A percentile compares a stretch with the other conserved stretches of the same genome.
Evolutionary conservation across 2,113 vertebrate species (phyloP).

Genomic region (Beaufortia kweichowensis): DNA sequence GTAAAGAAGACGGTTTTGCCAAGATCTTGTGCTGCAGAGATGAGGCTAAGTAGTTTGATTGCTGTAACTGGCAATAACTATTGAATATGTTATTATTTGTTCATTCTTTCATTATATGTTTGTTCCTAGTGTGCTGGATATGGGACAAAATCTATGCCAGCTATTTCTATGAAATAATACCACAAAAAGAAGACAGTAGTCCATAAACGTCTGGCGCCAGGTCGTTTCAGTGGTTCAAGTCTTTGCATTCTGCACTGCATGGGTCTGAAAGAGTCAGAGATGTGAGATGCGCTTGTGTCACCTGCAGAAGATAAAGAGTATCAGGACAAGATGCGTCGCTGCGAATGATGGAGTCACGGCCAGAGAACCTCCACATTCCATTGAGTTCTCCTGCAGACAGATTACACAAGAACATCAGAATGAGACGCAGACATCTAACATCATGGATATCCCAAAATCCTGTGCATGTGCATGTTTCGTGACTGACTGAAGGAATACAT

Average conservation of each 20-base stretch:
- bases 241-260: slow-evolving; percentile 82
- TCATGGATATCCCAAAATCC: not conserved
- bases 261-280: slow-evolving; percentile 61
- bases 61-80: no score
- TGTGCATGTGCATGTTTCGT: not conserved
- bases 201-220: not conserved
- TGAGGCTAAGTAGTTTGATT: no score
- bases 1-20: no score
- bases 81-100: no score
- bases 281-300: slow-evolving; percentile 81
- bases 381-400: slow-evolving; percentile 72
- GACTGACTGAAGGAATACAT: not conserved
- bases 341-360: slow-evolving; percentile 58
- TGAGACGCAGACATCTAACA: not conserved
- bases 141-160: no score
- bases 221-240: slow-evolving; percentile 5
- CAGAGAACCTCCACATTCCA: slow-evolving; percentile 73
- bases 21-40: no score
- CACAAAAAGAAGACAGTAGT: no score
- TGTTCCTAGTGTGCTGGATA: no score
- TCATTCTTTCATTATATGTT: no score
- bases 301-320: slow-evolving; percentile 73
- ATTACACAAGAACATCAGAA: slow-evolving; percentile 16
- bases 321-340: slow-evolving; percentile 60
- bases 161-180: no score